Conservation (phyloP, 2,113 vertebrate genomes). For the Pygathrix nemaeus region DNA sequence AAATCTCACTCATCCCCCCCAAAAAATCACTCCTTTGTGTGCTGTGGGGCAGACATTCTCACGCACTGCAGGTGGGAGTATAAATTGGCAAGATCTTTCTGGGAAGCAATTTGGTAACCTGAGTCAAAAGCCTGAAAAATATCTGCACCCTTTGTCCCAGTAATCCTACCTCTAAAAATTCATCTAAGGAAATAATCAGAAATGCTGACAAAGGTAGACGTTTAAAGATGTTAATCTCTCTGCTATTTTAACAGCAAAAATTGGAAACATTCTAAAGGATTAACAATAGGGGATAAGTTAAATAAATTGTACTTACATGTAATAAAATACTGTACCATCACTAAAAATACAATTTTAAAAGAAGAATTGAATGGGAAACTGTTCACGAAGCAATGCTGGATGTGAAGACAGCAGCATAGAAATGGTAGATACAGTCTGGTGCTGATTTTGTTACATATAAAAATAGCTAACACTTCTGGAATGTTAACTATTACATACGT, state of each 20-base stretch:
- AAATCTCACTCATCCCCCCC: background rate
- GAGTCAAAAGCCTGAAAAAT: conserved; percentile 72
- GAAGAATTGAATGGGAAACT: background rate
- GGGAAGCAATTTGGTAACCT: conserved; percentile 65
- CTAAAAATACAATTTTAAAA: conserved; percentile 17
- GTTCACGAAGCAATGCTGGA: background rate
- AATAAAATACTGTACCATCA: conserved; percentile 29
- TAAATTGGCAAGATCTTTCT: conserved; percentile 55
- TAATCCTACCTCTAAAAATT: conserved; percentile 65
- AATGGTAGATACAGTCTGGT: background rate
- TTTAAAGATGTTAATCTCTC: conserved; percentile 56
- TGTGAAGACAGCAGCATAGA: background rate
- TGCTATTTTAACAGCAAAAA: conserved; percentile 62
- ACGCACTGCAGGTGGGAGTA: conserved; percentile 52
- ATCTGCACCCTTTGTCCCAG: conserved; percentile 60
- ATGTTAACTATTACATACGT: background rate
- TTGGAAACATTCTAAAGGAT: conserved; percentile 46
- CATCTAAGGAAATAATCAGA: conserved; percentile 58
- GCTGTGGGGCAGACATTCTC: background rate
- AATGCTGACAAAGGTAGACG: conserved; percentile 54
- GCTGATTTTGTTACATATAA: background rate
- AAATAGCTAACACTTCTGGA: conserved; percentile 38
- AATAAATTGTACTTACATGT: conserved; percentile 24
- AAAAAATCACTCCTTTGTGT: conserved; percentile 41
- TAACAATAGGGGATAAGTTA: background rate